Evolutionary conservation across 2,797 vertebrate species (phyloP).

Genomic region (Chaetodon trifasciatus): DNA sequence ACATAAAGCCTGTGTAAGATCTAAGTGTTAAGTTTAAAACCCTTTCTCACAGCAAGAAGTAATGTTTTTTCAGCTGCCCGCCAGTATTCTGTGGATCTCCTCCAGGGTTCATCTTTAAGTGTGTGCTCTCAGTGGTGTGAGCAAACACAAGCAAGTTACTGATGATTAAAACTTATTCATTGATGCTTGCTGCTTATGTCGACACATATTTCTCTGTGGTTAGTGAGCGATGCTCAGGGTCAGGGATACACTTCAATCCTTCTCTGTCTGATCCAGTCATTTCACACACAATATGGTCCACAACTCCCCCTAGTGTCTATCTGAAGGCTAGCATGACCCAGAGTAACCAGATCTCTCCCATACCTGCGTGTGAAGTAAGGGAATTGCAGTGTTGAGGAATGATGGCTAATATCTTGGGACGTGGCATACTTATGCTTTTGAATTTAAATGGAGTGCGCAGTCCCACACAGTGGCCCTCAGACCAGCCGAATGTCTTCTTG

Average conservation of each 20-base stretch:
- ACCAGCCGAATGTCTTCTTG: background rate
- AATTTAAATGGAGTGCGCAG: background rate
- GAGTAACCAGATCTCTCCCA: background rate
- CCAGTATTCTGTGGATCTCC: background rate
- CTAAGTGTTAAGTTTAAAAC: background rate
- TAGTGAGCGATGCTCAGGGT: slow-evolving; percentile 1
- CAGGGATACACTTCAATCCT: background rate
- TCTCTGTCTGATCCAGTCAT: background rate
- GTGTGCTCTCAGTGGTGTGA: background rate
- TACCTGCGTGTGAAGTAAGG: background rate
- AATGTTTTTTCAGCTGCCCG: background rate
- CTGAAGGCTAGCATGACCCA: background rate
- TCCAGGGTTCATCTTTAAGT: rapidly evolving
- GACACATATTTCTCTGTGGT: background rate
- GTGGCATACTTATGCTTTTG: slow-evolving; percentile 28
- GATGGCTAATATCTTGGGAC: slow-evolving; percentile 8
- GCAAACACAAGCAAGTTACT: background rate
- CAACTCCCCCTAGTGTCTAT: slow-evolving; percentile 62
- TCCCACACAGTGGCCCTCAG: background rate
- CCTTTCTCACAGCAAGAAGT: background rate
- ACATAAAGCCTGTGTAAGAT: background rate
- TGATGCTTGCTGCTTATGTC: background rate
- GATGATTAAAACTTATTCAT: background rate
- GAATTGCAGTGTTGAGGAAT: slow-evolving; percentile 19
- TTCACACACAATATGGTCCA: background rate